Percentiles rank a stretch among this genome's conserved stretches.
phyloP scores from a whole-genome alignment of 2,113 vertebrate species.

The Procapra przewalskii region DNA sequence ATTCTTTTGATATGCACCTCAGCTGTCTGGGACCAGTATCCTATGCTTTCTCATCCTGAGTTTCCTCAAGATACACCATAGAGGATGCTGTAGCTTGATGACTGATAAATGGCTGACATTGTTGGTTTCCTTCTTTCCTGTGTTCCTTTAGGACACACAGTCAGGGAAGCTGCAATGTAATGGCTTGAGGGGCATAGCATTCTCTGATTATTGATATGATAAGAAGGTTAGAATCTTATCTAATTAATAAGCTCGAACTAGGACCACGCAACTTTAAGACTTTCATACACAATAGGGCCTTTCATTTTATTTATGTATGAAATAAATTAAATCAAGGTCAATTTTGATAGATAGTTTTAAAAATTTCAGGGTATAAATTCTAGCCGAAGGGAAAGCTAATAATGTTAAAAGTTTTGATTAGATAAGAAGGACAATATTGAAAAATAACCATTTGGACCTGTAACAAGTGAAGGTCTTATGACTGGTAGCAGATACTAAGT shows the following conservation, averaged over 20 bases:
- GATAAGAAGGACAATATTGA: not conserved
- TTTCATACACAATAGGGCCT: not conserved
- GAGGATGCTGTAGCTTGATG: not conserved
- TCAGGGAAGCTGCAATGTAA: not conserved
- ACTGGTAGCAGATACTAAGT: not conserved
- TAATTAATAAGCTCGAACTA: not conserved
- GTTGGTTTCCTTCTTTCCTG: not conserved
- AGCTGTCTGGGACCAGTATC: not conserved
- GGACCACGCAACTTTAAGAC: not conserved
- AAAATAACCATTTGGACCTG: not conserved
- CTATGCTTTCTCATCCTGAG: not conserved
- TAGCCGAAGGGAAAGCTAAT: not conserved
- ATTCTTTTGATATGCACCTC: not conserved
- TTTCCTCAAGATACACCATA: not conserved
- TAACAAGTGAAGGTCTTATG: not conserved
- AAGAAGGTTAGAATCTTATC: not conserved
- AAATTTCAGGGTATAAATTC: not conserved
- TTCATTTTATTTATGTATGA: not conserved
- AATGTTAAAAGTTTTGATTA: not conserved
- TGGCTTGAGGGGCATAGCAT: rapidly evolving
- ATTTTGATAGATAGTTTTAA: not conserved
- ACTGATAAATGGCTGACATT: not conserved
- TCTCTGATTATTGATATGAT: not conserved
- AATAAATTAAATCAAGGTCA: not conserved
- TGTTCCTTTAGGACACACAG: not conserved